Base-by-base conservation (phyloP, 2,113 vertebrate genomes). In the Hemiprocne comata region DNA sequence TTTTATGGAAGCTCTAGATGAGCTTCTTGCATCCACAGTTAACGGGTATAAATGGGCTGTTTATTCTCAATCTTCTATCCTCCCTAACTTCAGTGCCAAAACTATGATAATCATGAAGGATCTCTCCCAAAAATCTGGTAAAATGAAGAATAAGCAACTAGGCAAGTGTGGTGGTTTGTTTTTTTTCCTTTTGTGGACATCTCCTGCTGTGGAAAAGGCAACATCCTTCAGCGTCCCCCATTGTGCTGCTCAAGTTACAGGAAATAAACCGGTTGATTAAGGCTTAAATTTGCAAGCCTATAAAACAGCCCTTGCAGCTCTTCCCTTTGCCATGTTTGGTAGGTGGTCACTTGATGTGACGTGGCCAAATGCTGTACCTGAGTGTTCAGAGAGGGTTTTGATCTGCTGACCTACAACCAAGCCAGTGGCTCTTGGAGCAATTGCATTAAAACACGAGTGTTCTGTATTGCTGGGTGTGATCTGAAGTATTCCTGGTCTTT, bases 111-210 rank as follows among this genome's bases (percentile, higher is more conserved):
- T n/a, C 31, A 19, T 10, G 9, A 26, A 55, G 34, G 10, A 5
- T 5, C 65, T 66, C 25, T 46, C 38, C 72, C 36, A 38, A 36
- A 46, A 85, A 34, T 58, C 17, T 71, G 50, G 7, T n/a, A 28
- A 73, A 86, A 70, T 50, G 55, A 62, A 55, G 51, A 77, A 51
- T 50, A 28, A 88, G 28, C 26, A 38, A 3, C 44, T 24, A 31
- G 17, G 44, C 50, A 12, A 25, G 9, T 5, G 3, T 57, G 15
- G n/a, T 15, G 20, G 46, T 6, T 5, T 48, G n/a, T 42, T 48
- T 71, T 29, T 50, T 38, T 38, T 21, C 15, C 5, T 2, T 0
- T 3, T 9, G 14, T 78, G 40, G n/a, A 29, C 17, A 24, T 76
- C 31, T 46, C 4, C 34, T 80, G 11, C 44, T 80, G 60, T 70